These are phyloP conservation scores for Xenotilapia caudafasciata DNA, from an alignment of 2,113 vertebrate species.

Conservation along the genomic window DNA sequence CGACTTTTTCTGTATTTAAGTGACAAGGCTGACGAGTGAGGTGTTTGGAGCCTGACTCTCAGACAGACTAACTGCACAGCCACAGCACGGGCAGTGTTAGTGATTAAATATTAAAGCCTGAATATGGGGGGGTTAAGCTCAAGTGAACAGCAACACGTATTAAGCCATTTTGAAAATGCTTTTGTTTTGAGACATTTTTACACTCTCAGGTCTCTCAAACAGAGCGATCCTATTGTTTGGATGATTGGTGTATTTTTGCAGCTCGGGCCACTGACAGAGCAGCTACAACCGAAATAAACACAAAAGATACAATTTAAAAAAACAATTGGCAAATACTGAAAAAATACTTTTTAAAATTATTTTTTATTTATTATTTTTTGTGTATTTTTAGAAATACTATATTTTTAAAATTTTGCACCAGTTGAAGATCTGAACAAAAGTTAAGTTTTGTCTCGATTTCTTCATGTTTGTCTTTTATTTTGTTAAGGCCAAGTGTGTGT, in stretches of 20 bases:
- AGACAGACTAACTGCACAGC: rapidly evolving
- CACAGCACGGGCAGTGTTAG: not conserved
- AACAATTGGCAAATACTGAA: not conserved
- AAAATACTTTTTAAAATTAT: not conserved
- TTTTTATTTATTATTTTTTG: not conserved
- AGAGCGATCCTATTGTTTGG: not conserved
- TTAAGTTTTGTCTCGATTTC: not conserved
- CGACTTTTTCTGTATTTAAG: not conserved
- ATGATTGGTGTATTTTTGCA: not conserved
- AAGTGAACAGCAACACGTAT: not conserved
- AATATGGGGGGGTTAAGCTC: not conserved
- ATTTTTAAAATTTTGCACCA: not conserved
- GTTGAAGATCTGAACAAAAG: not conserved
- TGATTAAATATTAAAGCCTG: not conserved
- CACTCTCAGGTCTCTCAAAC: not conserved
- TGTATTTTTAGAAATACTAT: not conserved
- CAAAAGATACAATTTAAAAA: not conserved
- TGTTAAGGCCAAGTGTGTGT: conserved; percentile 87
- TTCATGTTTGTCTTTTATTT: not conserved
- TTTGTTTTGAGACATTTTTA: not conserved
- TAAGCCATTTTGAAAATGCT: not conserved
- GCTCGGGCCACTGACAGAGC: not conserved
- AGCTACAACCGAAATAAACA: not conserved
- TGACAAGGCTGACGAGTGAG: not conserved
- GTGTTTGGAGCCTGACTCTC: not conserved